phyloP scores from a whole-genome alignment of 1,140 invertebrate species.

The Trichoplusia ni region DNA sequence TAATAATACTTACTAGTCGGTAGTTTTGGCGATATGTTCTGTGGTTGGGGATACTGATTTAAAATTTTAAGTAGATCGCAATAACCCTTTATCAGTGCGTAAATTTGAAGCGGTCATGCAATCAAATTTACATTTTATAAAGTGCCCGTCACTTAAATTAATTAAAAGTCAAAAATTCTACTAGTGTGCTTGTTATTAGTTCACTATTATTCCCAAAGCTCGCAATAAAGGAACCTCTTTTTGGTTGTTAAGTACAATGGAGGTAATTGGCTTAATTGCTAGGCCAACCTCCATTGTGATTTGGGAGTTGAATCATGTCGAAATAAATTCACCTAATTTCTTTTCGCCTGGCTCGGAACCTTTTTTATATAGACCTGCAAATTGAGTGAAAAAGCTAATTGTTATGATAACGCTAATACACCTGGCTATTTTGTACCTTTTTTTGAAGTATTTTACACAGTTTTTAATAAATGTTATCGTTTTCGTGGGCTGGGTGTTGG shows the following conservation, averaged over 20 bases:
- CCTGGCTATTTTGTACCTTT: background rate
- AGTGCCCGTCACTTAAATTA: slow-evolving; percentile 20
- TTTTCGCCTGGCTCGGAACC: slow-evolving; percentile 4
- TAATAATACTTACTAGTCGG: too few species aligned
- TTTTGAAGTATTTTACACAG: background rate
- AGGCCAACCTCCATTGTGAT: slow-evolving; percentile 17
- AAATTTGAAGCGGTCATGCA: background rate
- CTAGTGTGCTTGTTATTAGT: slow-evolving; percentile 12
- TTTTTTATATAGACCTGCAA: background rate
- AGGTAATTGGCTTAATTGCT: slow-evolving; percentile 25
- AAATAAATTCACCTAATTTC: slow-evolving; percentile 27
- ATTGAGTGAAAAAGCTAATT: background rate
- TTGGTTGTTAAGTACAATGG: slow-evolving; percentile 26
- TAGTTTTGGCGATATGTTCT: too few species aligned
- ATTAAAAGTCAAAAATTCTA: slow-evolving; percentile 2
- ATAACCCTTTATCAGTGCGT: background rate
- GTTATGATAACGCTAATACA: background rate
- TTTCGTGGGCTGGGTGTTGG: too few species aligned
- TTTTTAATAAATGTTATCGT: too few species aligned
- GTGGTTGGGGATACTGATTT: too few species aligned
- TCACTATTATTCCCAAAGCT: slow-evolving; percentile 18
- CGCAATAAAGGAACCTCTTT: slow-evolving; percentile 27
- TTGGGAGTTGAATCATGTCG: slow-evolving; percentile 23
- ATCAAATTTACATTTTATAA: slow-evolving; percentile 10
- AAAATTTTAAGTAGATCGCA: background rate